Evolutionary conservation across 2,113 vertebrate genomes (phyloP), one percentile per base, ranked within the genome.

Genomic region (Meleagris gallopavo): DNA sequence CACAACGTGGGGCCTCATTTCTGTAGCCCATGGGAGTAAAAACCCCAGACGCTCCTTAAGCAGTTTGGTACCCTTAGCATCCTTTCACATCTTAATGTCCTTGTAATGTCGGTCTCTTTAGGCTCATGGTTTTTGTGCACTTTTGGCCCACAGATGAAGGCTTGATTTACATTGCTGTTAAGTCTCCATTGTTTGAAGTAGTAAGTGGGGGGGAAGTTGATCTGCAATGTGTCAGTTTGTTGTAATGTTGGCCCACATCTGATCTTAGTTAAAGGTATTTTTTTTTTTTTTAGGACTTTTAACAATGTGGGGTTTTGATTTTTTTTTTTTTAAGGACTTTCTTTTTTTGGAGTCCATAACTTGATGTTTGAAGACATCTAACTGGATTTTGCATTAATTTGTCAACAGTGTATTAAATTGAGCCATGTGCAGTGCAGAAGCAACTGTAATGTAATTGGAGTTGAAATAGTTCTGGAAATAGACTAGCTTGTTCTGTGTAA

Each of bases 1-100:
- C 15, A 41, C 4, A 1, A 3, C 0, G 1, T 73, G 50, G 64
- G 24, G 19, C 15, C 2, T 38, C 25, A 22, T 30, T 86, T 30
- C 27, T 88, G 30, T 36, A 13, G 9, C 8, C 19, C 15, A 1
- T 6, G 38, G 45, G 30, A 81, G 13, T 64, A 46, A 83, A 85
- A 92, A 75, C 25, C 29, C n/a, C 4, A 3, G 62, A 7, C 3
- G n/a, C 16, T 48, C 46, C 54, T 83, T 81, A 32, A 81, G 22
- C 25, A 52, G 20, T 88, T 72, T 36, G 46, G 12, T 62, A 77
- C 10, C 30, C 81, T 67, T 29, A 74, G 8, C 9, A 78, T 81
- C 24, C n/a, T 80, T 94, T 72, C 38, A n/a, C n/a, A n/a, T n/a
- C n/a, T n/a, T n/a, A 20, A 58, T 3, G 2, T 40, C 11, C 27